Percentiles rank a stretch among this genome's conserved stretches.
phyloP scores from a whole-genome alignment of 2,797 vertebrate genomes.

The Oryzias sinensis region DNA sequence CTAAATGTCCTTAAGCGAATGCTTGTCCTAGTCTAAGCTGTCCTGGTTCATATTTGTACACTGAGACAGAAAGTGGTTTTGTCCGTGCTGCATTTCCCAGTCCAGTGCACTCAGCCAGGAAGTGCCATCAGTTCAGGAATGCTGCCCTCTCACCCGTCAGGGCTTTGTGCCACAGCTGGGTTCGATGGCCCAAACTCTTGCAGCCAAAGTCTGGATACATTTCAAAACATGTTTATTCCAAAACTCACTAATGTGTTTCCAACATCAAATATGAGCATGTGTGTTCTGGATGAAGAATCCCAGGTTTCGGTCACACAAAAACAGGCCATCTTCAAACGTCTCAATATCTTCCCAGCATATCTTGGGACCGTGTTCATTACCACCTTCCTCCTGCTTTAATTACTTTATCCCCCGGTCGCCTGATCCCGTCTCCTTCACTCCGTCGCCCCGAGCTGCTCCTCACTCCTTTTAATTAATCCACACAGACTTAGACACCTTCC shows the following conservation, averaged over 20 bases:
- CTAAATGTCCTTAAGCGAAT: neutral
- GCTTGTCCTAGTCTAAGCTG: too few relatives aligned
- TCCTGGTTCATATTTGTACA: neutral
- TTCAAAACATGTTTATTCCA: constrained; percentile 3
- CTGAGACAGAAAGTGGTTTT: constrained; percentile 11
- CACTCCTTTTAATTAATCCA: constrained; percentile 77
- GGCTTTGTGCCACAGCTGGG: constrained; percentile 41
- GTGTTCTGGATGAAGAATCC: constrained; percentile 19
- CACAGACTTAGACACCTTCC: constrained; percentile 71
- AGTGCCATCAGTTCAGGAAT: constrained; percentile 61
- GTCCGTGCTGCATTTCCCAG: constrained; percentile 17
- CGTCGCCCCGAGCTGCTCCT: constrained; percentile 65
- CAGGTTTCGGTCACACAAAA: constrained; percentile 10
- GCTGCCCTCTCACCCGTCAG: constrained; percentile 34
- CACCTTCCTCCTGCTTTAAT: constrained; percentile 63
- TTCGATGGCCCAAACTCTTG: constrained; percentile 8
- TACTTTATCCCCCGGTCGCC: constrained; percentile 65
- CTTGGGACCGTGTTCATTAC: constrained; percentile 40
- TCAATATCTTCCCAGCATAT: constrained; percentile 47
- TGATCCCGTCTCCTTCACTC: constrained; percentile 68
- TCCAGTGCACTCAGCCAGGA: constrained; percentile 33
- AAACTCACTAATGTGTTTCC: neutral
- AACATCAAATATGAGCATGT: neutral
- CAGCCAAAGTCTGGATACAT: neutral
- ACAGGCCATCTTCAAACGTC: constrained; percentile 40